A percentile compares a stretch with the other conserved stretches of the same genome.
Conservation (phyloP, 2,113 vertebrate species). For the Heliornis fulica region DNA sequence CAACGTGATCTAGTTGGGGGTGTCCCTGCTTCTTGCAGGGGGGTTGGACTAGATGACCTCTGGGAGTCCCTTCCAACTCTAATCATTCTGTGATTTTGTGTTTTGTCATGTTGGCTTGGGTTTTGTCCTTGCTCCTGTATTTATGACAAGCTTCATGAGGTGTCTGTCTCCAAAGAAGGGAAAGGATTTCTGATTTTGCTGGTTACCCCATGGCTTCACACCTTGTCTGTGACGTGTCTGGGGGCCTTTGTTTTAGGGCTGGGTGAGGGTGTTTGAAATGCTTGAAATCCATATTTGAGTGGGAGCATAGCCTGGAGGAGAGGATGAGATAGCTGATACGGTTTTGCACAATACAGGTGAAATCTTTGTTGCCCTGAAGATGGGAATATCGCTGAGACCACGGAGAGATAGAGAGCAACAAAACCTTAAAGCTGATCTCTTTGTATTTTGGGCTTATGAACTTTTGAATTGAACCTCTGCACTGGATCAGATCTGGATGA, state of each 20-base stretch:
- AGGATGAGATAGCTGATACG: neutral
- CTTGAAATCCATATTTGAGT: slow-evolving; percentile 21
- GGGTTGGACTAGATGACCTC: no score
- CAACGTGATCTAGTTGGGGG: no score
- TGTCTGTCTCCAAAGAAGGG: neutral
- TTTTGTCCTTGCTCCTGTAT: neutral
- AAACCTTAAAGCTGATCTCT: slow-evolving; percentile 61
- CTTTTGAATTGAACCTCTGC: slow-evolving; percentile 88
- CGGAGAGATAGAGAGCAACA: neutral
- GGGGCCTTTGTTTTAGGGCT: slow-evolving; percentile 33
- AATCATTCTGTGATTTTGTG: no score
- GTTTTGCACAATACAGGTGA: neutral
- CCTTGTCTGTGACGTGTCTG: neutral
- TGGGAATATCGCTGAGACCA: slow-evolving; percentile 23
- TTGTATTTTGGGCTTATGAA: slow-evolving; percentile 78
- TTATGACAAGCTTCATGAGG: neutral
- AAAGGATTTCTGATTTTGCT: neutral
- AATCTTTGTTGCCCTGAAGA: slow-evolving; percentile 59
- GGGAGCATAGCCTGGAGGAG: slow-evolving; percentile 38
- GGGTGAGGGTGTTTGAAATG: slow-evolving; percentile 36
- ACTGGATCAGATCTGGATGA: slow-evolving; percentile 90
- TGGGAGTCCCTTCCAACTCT: no score
- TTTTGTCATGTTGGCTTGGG: neutral
- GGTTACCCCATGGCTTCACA: neutral
- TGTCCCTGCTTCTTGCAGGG: no score